Evolutionary conservation across 2,888 invertebrate species (phyloP).

Genomic region (Mesopsocus fuscifrons): DNA sequence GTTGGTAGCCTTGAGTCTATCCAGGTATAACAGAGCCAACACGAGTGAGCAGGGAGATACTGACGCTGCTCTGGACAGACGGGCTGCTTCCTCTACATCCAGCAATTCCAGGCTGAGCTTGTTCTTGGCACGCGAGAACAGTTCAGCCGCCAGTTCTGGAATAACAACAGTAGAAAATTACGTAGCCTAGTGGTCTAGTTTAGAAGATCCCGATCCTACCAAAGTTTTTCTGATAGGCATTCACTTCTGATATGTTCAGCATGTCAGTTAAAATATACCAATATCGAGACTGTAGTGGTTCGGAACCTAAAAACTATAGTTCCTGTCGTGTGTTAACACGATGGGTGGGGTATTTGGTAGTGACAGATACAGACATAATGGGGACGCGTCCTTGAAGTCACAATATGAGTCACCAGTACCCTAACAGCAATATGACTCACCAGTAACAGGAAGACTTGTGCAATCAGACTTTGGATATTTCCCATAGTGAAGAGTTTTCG

Average conservation of each 20-base stretch:
- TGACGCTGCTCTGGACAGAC: constrained; percentile 57
- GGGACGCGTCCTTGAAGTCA: too few species aligned
- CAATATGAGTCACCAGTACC: too few species aligned
- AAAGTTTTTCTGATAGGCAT: too few species aligned
- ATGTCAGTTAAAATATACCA: too few species aligned
- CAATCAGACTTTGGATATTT: constrained; percentile 49
- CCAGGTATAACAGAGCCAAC: constrained; percentile 81
- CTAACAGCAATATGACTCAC: constrained; percentile 35
- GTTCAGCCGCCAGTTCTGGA: constrained; percentile 63
- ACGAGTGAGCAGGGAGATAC: constrained; percentile 86
- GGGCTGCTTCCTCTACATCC: constrained; percentile 55
- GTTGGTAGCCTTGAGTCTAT: constrained; percentile 63
- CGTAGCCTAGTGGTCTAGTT: constrained; percentile 11
- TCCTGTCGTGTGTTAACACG: too few species aligned
- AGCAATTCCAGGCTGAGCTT: constrained; percentile 59
- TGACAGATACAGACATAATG: too few species aligned
- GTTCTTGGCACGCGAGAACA: constrained; percentile 59
- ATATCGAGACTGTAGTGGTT: too few species aligned
- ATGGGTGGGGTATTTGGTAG: too few species aligned
- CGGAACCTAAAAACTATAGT: too few species aligned
- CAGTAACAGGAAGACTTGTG: constrained; percentile 60
- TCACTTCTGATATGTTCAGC: too few species aligned
- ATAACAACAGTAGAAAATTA: constrained; percentile 18
- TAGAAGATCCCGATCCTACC: too few species aligned
- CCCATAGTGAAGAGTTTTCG: constrained; percentile 78